These are phyloP conservation scores for Xanthia icteritia DNA, from an alignment of 2,888 invertebrate genomes.

Conservation along the genomic window DNA sequence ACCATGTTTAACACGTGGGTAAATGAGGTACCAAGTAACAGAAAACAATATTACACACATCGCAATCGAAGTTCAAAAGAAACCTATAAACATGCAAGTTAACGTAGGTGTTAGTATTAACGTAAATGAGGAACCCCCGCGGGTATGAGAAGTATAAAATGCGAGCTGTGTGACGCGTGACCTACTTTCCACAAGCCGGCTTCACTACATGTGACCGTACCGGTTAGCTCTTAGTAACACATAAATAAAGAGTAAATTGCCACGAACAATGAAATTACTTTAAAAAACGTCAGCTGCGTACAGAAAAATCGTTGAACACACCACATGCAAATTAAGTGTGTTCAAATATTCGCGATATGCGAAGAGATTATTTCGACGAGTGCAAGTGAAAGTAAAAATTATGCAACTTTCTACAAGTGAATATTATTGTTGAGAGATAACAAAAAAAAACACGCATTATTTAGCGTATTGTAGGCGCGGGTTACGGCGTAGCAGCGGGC, in stretches of 20 bases:
- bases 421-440: conserved; percentile 71
- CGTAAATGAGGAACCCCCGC: conserved; percentile 81
- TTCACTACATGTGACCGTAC: conserved; percentile 82
- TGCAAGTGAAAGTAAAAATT: conserved; percentile 88
- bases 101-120: conserved; percentile 38
- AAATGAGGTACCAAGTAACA: conserved; percentile 6
- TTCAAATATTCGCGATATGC: conserved; percentile 83
- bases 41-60: not conserved
- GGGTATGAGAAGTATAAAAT: conserved; percentile 83
- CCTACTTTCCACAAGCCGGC: conserved; percentile 87
- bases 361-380: conserved; percentile 80
- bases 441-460: conserved; percentile 64
- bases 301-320: conserved; percentile 78
- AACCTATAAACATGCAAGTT: conserved; percentile 25
- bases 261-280: conserved; percentile 63
- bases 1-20: not conserved
- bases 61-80: conserved; percentile 10
- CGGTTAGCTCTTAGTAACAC: conserved; percentile 73
- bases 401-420: conserved; percentile 88
- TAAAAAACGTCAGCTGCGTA: conserved; percentile 74
- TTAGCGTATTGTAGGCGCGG: conserved; percentile 40
- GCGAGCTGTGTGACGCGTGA: conserved; percentile 87
- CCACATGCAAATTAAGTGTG: conserved; percentile 81
- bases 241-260: conserved; percentile 78
- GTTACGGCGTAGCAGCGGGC: conserved; percentile 58